Evolutionary conservation across 35 echinoderm and acorn worm species (phyloP).

Genomic region (Anneissia japonica): DNA sequence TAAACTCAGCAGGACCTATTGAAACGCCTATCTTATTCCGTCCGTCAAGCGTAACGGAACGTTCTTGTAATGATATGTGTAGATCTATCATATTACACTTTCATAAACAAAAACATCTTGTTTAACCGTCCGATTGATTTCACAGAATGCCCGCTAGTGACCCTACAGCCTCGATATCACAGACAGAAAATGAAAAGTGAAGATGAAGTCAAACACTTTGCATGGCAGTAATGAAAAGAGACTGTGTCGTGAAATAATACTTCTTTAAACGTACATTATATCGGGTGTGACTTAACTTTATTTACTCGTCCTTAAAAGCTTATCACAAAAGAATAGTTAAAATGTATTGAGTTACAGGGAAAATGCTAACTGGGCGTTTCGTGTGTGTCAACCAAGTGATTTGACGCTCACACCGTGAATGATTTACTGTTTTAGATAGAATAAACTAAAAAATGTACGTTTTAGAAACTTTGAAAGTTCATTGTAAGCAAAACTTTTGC

Average conservation of each 20-base stretch:
- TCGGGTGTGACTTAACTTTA: neutral
- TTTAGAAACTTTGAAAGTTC: too few species aligned
- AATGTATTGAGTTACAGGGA: neutral
- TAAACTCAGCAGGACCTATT: too few species aligned
- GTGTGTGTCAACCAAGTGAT: too few species aligned
- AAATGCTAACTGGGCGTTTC: neutral
- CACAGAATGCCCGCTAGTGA: neutral
- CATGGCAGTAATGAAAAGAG: neutral
- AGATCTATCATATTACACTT: neutral
- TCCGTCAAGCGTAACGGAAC: too few species aligned
- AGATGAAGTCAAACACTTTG: neutral
- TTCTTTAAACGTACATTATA: neutral
- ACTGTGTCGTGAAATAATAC: neutral
- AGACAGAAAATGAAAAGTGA: neutral
- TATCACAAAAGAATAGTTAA: neutral
- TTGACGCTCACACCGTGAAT: too few species aligned
- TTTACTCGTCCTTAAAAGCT: neutral
- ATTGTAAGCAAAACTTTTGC: too few species aligned
- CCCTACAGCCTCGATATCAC: neutral
- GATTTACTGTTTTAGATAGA: too few species aligned
- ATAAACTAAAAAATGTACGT: too few species aligned
- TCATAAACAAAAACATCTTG: neutral
- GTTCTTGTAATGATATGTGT: too few species aligned
- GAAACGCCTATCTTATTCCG: too few species aligned
- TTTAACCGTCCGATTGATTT: neutral